Evolutionary conservation across 1,140 invertebrate genomes (phyloP), one percentile per base, ranked within the genome.

Genomic region (Sarcophaga bullata): DNA sequence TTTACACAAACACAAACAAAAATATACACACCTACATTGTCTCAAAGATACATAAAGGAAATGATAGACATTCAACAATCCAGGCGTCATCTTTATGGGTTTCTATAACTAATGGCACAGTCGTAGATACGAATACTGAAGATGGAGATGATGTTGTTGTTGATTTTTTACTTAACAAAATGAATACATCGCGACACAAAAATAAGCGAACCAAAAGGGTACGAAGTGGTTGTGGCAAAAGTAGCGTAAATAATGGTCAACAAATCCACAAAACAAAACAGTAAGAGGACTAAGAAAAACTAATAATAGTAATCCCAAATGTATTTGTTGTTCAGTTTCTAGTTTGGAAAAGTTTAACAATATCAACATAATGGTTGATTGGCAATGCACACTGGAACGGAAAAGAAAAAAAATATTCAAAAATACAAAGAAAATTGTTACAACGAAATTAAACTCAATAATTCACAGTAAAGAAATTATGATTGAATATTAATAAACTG

Each of bases 211-310:
- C n/a, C 17, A 19, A 68, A 68, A 17, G 62, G 62, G 62, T 68
- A 25, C 17, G 58, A 68, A 68, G 62, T 68, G 62, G 62, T 68
- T n/a, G 54, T n/a, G n/a, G 54, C 54, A 68, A 68, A 68, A 68
- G 62, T 68, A 68, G 62, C 62, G 62, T 68, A 68, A 68, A 68
- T 68, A 68, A 68, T 68, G 62, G 62, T 19, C 62, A 68, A 68
- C 17, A 19, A n/a, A 68, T 19, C 62, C 17, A 25, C 54, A 58
- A 58, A n/a, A 58, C 54, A 58, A 58, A n/a, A 58, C 15, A 37
- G 25, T 37, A 58, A n/a, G 52, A 10, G 11, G 7, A 58, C 54
- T 58, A 58, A n/a, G n/a, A 58, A 58, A 58, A 58, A 58, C 17
- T 68, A 68, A 25, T 25, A 68, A 19, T 25, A 25, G 19, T 19